Evolutionary conservation across 2,113 vertebrate species (phyloP).

Genomic region (Dendropsophus ebraccatus): DNA sequence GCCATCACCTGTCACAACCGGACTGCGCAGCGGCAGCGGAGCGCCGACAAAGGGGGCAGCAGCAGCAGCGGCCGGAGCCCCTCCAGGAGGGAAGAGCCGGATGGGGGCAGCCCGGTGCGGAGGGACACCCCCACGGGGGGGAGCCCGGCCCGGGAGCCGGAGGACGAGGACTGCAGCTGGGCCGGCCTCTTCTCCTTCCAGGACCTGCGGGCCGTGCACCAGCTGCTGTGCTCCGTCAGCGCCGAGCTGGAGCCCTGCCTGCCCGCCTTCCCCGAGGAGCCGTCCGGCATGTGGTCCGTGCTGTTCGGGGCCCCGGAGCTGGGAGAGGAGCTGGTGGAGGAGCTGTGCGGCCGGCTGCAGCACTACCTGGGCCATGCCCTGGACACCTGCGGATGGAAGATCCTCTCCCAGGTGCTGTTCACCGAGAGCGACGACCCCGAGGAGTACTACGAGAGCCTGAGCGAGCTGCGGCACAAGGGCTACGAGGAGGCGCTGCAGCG

Average conservation of each 20-base stretch:
- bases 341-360: slow-evolving; percentile 87
- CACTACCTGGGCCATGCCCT: slow-evolving; percentile 91
- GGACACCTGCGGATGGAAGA: slow-evolving; percentile 97
- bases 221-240: slow-evolving; percentile 91
- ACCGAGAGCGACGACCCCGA: slow-evolving; percentile 89
- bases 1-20: slow-evolving; percentile 96
- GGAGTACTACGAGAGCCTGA: slow-evolving; percentile 96
- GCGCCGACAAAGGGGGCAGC: slow-evolving; percentile 69
- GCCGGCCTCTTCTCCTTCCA: slow-evolving; percentile 95
- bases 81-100: slow-evolving; percentile 36
- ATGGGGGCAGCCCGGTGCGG: slow-evolving; percentile 37
- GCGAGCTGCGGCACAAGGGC: slow-evolving; percentile 91
- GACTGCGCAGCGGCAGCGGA: slow-evolving; percentile 86
- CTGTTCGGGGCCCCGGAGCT: slow-evolving; percentile 82
- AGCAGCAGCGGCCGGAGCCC: slow-evolving; percentile 23
- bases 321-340: slow-evolving; percentile 80
- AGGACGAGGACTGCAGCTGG: slow-evolving; percentile 91
- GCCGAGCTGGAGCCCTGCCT: slow-evolving; percentile 91
- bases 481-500: slow-evolving; percentile 92
- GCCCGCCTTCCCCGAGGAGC: slow-evolving; percentile 90
- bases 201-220: slow-evolving; percentile 86
- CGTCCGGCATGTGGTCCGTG: slow-evolving; percentile 89
- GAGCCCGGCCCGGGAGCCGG: slow-evolving; percentile 62
- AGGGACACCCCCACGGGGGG: slow-evolving; percentile 13
- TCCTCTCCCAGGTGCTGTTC: slow-evolving; percentile 94